Conservation (phyloP, 2,113 vertebrate species). For the Dicerorhinus sumatrensis region DNA sequence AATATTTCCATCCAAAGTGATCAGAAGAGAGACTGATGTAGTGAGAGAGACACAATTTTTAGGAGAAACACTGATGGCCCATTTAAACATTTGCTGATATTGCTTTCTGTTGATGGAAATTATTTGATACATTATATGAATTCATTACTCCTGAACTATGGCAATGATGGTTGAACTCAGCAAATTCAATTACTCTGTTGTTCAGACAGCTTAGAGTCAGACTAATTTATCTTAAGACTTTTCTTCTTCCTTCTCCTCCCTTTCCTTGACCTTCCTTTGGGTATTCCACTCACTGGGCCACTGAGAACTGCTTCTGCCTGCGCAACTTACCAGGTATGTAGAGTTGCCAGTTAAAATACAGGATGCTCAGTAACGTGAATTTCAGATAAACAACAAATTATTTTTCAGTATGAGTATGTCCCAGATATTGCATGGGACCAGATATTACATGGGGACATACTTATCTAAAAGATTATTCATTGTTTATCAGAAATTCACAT, state of each 20-base stretch:
- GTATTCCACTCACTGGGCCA: background rate
- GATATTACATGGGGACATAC: background rate
- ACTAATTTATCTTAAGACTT: background rate
- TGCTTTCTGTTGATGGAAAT: background rate
- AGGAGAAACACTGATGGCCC: background rate
- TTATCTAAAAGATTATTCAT: background rate
- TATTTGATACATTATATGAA: background rate
- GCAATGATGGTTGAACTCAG: background rate
- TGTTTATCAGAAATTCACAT: background rate
- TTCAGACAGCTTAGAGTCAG: slow-evolving; percentile 12
- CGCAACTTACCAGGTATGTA: background rate
- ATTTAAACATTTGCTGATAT: background rate
- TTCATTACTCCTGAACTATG: background rate
- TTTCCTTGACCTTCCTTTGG: background rate
- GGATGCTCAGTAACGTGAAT: background rate
- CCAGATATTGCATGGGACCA: background rate
- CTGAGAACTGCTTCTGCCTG: background rate
- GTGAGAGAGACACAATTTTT: background rate
- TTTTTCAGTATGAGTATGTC: background rate
- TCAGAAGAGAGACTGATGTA: background rate
- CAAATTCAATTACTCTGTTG: background rate
- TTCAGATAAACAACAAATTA: background rate
- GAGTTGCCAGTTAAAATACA: background rate
- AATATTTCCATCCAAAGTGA: background rate
- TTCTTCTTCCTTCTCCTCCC: background rate